A percentile compares a stretch with the other conserved stretches of the same genome.
Conservation (phyloP, 2,797 vertebrate species). For the Catostomus latipinnis region DNA sequence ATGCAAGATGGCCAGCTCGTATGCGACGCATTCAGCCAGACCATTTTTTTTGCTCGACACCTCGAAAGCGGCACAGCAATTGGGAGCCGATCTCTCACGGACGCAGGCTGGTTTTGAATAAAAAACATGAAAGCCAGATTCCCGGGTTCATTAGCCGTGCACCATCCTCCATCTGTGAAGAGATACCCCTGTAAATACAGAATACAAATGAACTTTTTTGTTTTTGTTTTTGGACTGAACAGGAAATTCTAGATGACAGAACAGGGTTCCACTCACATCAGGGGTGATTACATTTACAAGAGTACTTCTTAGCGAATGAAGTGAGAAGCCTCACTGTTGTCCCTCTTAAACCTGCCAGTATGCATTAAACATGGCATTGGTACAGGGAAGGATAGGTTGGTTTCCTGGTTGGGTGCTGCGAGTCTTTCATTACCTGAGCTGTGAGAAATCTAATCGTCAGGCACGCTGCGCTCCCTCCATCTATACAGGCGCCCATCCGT, state of each 20-base stretch:
- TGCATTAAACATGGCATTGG: constrained; percentile 57
- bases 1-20: neutral
- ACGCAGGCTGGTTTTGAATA: too few relatives aligned
- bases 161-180: neutral
- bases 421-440: constrained; percentile 39
- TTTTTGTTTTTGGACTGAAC: neutral
- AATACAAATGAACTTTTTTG: neutral
- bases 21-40: neutral
- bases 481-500: constrained; percentile 1
- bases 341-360: constrained; percentile 24
- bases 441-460: constrained; percentile 29
- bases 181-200: neutral
- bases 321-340: constrained; percentile 28
- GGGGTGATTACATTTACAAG: neutral
- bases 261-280: constrained; percentile 19
- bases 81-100: too few relatives aligned
- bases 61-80: too few relatives aligned
- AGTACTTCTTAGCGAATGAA: neutral
- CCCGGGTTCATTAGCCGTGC: neutral
- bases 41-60: neutral
- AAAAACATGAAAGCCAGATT: neutral
- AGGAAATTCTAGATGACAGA: too few relatives aligned
- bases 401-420: constrained; percentile 24
- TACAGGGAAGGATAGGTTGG: constrained; percentile 10
- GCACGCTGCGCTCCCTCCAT: constrained; percentile 14